phyloP scores from a whole-genome alignment of 2,797 vertebrate species.

The Tangara arthus region DNA sequence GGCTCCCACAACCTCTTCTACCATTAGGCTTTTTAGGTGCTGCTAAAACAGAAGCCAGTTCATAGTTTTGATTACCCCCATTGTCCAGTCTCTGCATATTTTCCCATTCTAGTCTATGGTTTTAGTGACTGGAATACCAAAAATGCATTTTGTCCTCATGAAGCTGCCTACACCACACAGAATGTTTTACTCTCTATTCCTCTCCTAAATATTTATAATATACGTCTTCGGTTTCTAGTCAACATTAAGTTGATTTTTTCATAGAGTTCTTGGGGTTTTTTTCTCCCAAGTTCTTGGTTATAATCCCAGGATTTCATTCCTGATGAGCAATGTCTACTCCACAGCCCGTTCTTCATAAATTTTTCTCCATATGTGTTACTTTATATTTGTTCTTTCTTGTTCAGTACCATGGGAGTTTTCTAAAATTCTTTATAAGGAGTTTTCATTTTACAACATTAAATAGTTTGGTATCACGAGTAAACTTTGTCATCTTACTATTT shows the following conservation, averaged over 20 bases:
- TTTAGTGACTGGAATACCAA: neutral
- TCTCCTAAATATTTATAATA: neutral
- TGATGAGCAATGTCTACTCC: neutral
- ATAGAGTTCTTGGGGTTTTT: neutral
- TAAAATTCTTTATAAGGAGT: neutral
- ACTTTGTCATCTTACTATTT: neutral
- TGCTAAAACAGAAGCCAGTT: neutral
- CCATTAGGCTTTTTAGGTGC: neutral
- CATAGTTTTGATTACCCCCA: neutral
- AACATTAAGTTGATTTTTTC: neutral
- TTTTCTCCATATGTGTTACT: neutral
- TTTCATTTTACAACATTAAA: neutral
- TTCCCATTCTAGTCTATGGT: neutral
- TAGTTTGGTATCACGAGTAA: neutral
- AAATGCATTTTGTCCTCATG: neutral
- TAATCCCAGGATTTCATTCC: neutral
- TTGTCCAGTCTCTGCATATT: neutral
- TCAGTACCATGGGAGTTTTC: neutral
- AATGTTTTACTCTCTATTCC: neutral
- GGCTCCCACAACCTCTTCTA: neutral
- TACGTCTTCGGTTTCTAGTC: neutral
- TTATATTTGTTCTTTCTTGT: neutral
- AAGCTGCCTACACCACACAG: neutral
- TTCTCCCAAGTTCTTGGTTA: neutral
- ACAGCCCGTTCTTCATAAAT: neutral